Conservation (phyloP, 2,888 invertebrate species). For the Zaprionus obscuricornis region DNA sequence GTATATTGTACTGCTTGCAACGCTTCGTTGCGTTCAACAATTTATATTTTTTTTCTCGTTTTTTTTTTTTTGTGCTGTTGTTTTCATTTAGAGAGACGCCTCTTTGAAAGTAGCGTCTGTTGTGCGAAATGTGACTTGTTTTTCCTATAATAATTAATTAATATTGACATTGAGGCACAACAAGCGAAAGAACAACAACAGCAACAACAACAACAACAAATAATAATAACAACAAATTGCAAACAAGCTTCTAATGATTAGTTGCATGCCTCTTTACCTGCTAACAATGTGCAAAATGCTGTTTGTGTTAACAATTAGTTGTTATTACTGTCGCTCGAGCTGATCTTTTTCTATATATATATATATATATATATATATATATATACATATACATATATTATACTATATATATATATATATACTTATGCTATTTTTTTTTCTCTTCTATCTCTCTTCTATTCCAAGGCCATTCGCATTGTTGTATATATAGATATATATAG, state of each 20-base stretch:
- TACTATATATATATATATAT: too few species aligned
- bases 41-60: slow-evolving; percentile 13
- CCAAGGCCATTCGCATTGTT: slow-evolving; percentile 53
- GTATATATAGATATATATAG: too few species aligned
- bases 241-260: slow-evolving; percentile 71
- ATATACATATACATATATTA: too few species aligned
- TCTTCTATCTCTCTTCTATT: slow-evolving; percentile 34
- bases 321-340: slow-evolving; percentile 29
- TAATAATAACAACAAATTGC: slow-evolving; percentile 64
- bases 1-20: slow-evolving; percentile 37
- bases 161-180: slow-evolving; percentile 69
- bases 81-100: slow-evolving; percentile 21
- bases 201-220: slow-evolving; percentile 34
- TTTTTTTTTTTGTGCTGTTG: slow-evolving; percentile 4
- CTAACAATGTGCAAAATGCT: slow-evolving; percentile 74
- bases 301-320: slow-evolving; percentile 69
- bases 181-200: slow-evolving; percentile 24
- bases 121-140: neutral
- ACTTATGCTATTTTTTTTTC: slow-evolving; percentile 19
- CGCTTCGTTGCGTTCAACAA: slow-evolving; percentile 63
- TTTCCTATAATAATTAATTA: slow-evolving; percentile 66
- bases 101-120: slow-evolving; percentile 23
- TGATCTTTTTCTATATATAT: slow-evolving; percentile 24
- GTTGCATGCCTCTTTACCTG: slow-evolving; percentile 66
- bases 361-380: too few species aligned